Evolutionary conservation across 2,888 invertebrate genomes (phyloP).

Genomic region (Meteorus cinctellus): DNA sequence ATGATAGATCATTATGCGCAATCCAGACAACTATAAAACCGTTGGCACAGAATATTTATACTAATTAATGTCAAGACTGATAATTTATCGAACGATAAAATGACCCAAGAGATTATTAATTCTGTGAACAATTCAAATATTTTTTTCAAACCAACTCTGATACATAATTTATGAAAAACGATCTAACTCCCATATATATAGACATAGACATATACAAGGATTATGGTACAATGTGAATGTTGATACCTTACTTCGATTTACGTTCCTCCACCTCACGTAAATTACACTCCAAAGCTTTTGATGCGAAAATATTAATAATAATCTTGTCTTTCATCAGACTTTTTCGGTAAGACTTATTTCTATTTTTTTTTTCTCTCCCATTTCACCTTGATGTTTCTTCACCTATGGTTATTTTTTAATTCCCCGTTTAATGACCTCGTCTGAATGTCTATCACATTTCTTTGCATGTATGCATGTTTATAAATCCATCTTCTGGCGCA

Average conservation of each 20-base stretch:
- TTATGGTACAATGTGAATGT: slow-evolving; percentile 21
- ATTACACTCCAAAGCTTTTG: neutral
- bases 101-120: slow-evolving; percentile 37
- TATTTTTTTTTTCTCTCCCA: neutral
- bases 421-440: neutral
- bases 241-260: slow-evolving; percentile 17
- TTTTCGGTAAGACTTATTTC: neutral
- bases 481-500: neutral
- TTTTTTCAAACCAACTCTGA: slow-evolving; percentile 27
- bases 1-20: slow-evolving; percentile 45
- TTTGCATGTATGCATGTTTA: neutral
- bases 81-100: slow-evolving; percentile 44
- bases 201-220: neutral
- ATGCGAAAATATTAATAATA: neutral
- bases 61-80: slow-evolving; percentile 44
- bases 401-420: neutral
- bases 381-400: too few species aligned
- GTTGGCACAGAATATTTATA: slow-evolving; percentile 45
- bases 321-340: neutral
- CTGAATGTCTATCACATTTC: neutral
- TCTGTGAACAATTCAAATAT: slow-evolving; percentile 42
- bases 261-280: neutral
- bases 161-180: slow-evolving; percentile 39
- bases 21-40: slow-evolving; percentile 43
- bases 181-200: neutral